Conservation (phyloP, 2,888 invertebrate genomes). For the Horisme vitalbata region DNA sequence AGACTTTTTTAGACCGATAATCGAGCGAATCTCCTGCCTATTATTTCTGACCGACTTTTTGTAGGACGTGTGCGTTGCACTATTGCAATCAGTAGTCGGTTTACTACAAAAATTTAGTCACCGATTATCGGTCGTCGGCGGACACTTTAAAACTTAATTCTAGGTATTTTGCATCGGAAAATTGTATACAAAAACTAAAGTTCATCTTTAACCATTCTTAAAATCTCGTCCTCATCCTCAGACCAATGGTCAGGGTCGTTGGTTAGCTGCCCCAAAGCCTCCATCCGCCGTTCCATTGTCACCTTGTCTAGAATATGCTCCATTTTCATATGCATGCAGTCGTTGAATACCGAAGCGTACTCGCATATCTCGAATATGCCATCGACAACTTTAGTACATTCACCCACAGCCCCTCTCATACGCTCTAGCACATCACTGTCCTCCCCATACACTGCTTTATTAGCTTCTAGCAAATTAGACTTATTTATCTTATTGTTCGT, state of each 20-base stretch:
- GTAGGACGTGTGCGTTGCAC: no score
- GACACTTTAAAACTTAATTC: not conserved
- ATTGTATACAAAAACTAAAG: no score
- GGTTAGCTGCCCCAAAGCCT: constrained; percentile 67
- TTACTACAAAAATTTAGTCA: no score
- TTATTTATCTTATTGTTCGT: constrained; percentile 60
- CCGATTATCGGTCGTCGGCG: no score
- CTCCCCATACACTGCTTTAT: constrained; percentile 63
- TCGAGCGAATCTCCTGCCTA: no score
- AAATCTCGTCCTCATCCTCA: constrained; percentile 64
- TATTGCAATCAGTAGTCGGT: no score
- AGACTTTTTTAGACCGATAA: no score
- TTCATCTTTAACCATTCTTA: constrained; percentile 69
- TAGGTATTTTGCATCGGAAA: no score
- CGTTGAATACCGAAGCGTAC: constrained; percentile 71
- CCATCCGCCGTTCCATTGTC: constrained; percentile 71
- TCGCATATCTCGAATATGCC: constrained; percentile 72
- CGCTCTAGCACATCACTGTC: constrained; percentile 65
- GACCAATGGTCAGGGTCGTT: constrained; percentile 62
- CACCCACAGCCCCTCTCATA: constrained; percentile 53
- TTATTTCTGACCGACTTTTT: no score
- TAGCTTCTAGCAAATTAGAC: constrained; percentile 57
- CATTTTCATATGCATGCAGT: constrained; percentile 78
- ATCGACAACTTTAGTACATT: constrained; percentile 56
- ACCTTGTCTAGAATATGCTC: constrained; percentile 71